Base-by-base conservation (phyloP, 2,797 vertebrate species). In the Syngnathus acus region DNA sequence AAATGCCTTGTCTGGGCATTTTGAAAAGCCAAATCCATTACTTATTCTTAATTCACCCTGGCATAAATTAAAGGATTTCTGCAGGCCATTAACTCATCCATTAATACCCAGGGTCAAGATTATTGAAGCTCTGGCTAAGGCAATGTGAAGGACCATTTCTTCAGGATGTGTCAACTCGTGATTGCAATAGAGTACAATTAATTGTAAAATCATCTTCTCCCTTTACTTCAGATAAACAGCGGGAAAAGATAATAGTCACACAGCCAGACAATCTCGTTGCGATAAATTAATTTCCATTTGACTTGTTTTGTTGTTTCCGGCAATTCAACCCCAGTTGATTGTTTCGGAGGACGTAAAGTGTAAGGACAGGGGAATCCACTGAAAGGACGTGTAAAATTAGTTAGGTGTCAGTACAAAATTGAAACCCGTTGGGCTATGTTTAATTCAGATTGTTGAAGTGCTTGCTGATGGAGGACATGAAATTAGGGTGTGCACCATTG, bases 51-150 rank as follows among this genome's bases (percentile, higher is more conserved):
- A 92, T 92, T 91, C 88, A 89, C 72, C 86, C 86, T 87, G 86
- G 89, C 91, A 92, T 91, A 91, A 91, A 92, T 92, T 90, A 92
- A 89, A 91, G 87, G 84, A 88, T 91, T 90, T 90, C 89, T 89
- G 84, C 89, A 88, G 88, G 88, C 90, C 89, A 91, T 92, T 92
- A 92, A 88, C 88, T 88, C 84, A 85, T 89, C 90, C 90, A 90
- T 92, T 92, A 92, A 91, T 92, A 91, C 82, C 79, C 78, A 78
- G 85, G 90, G 90, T 92, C 91, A 91, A 88, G 88, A 90, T 88
- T 88, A 91, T 87, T 90, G 88, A 92, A 90, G 90, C 88, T 83
- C 84, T 75, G 86, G 90, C 88, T 91, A 88, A 90, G 78, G 86
- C 88, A 87, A 89, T 89, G 88, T 88, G 86, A 87, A 90, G 82